A percentile compares a stretch with the other conserved stretches of the same genome.
These are phyloP conservation scores for Vanessa atalanta DNA, from an alignment of 1,140 invertebrate species.

Conservation along the genomic window DNA sequence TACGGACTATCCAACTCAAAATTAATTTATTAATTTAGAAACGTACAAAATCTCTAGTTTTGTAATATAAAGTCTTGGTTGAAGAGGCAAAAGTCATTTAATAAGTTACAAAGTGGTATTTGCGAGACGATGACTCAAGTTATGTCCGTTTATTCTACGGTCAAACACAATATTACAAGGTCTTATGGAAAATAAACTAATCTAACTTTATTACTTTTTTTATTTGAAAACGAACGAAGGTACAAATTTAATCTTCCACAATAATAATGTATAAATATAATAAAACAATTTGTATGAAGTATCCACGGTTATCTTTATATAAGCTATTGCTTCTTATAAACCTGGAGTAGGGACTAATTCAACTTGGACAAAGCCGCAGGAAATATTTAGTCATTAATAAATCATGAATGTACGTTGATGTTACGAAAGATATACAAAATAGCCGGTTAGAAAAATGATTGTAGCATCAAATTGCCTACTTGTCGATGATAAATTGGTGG, in stretches of 20 bases:
- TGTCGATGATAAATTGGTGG: slow-evolving; percentile 16
- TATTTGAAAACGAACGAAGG: neutral
- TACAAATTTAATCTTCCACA: neutral
- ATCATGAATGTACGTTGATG: neutral
- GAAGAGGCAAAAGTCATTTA: slow-evolving; percentile 4
- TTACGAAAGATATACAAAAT: slow-evolving; percentile 7
- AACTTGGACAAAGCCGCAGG: neutral
- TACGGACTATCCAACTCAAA: no score
- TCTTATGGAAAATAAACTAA: slow-evolving; percentile 8
- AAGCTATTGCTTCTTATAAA: neutral
- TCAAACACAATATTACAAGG: slow-evolving; percentile 8
- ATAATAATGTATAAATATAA: no score
- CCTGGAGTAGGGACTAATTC: neutral
- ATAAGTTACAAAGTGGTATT: neutral
- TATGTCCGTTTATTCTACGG: neutral
- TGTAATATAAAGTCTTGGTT: no score
- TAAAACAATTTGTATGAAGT: no score
- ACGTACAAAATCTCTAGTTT: no score
- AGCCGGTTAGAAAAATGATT: slow-evolving; percentile 17
- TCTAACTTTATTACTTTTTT: neutral
- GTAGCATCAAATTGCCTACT: slow-evolving; percentile 24
- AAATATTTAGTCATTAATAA: neutral
- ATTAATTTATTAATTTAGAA: no score
- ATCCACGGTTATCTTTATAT: neutral
- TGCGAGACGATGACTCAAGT: slow-evolving; percentile 14